These are phyloP conservation scores for Trogon melanurus DNA, from an alignment of 2,113 vertebrate species.

Conservation along the genomic window DNA sequence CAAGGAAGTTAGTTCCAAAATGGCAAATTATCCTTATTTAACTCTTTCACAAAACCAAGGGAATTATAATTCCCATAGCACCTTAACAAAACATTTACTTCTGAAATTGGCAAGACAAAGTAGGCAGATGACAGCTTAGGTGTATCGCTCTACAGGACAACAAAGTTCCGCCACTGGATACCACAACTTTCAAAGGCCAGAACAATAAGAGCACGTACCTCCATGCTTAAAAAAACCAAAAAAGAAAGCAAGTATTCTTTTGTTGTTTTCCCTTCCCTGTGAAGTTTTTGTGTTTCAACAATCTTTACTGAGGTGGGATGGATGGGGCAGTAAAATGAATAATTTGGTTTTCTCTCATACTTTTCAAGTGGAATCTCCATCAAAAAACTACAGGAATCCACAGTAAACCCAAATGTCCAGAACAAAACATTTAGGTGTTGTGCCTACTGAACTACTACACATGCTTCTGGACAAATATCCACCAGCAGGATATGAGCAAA, in stretches of 20 bases:
- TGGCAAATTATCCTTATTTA: neutral
- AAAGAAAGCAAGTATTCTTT: neutral
- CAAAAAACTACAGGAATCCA: neutral
- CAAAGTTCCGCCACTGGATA: neutral
- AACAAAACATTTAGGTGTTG: neutral
- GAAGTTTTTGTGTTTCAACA: neutral
- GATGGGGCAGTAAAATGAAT: rapidly evolving
- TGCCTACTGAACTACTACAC: neutral
- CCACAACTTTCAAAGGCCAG: neutral
- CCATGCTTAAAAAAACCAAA: neutral
- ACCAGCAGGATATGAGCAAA: neutral
- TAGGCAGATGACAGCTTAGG: neutral
- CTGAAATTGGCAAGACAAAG: neutral
- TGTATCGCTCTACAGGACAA: neutral
- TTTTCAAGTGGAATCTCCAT: neutral
- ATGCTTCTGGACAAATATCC: neutral
- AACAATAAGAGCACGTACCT: neutral
- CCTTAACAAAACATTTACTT: neutral
- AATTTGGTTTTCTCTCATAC: neutral
- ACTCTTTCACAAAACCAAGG: neutral
- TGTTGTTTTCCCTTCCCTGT: neutral
- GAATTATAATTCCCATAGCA: neutral
- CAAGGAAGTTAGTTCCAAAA: neutral
- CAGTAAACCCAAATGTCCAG: neutral
- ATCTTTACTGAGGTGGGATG: neutral